Conservation (phyloP, 2,113 vertebrate species). For the Rostratula benghalensis region DNA sequence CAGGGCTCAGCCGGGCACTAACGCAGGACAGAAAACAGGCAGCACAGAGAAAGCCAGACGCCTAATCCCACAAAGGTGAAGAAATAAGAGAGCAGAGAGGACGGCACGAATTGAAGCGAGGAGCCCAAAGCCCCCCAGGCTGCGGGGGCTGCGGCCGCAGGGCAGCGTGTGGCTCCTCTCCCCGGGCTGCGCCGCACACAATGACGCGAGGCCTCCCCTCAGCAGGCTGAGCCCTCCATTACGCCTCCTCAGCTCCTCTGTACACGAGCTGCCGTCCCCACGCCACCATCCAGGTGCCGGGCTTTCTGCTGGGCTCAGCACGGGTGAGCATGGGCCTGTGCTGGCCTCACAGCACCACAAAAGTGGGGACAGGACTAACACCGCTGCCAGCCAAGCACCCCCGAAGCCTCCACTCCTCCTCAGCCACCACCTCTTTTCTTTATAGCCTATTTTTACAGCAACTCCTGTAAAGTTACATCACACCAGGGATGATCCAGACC, state of each 20-base stretch:
- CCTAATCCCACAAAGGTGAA: background rate
- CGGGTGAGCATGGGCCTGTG: background rate
- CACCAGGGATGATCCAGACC: constrained; percentile 46
- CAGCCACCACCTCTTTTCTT: constrained; percentile 11
- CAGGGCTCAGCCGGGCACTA: background rate
- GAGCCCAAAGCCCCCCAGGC: background rate
- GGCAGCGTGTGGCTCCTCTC: background rate
- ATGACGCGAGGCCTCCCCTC: constrained; percentile 1
- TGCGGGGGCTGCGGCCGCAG: background rate
- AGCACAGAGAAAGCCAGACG: background rate
- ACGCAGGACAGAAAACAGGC: background rate
- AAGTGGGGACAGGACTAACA: background rate
- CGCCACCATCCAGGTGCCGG: constrained; percentile 21
- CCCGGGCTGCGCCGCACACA: background rate
- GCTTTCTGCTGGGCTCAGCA: constrained; percentile 39
- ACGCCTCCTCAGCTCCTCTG: constrained; percentile 32
- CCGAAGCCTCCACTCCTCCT: background rate
- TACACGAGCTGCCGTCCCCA: background rate
- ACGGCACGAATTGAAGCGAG: background rate
- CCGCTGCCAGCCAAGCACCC: constrained; percentile 5
- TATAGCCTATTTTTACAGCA: constrained; percentile 53
- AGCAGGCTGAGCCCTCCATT: constrained; percentile 24
- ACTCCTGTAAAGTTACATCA: constrained; percentile 60
- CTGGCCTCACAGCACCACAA: background rate
- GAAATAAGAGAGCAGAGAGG: background rate